Base-by-base conservation (phyloP, 2,797 vertebrate genomes). In the Atherinosoma microstoma region DNA sequence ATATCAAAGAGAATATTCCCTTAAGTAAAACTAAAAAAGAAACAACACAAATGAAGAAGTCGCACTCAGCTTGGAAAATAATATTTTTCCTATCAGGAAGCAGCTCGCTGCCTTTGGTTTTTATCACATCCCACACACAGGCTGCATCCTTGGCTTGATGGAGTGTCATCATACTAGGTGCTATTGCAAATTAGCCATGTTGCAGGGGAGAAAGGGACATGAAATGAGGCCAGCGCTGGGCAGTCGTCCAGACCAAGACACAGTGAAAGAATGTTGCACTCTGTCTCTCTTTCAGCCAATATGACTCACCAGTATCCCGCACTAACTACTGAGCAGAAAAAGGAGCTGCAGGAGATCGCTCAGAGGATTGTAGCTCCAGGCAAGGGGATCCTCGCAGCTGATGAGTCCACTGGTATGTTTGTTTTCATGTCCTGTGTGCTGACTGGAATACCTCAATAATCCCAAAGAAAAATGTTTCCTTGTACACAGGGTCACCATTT, bases 271-370 rank as follows among this genome's bases (percentile, higher is more conserved):
- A 76, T 60, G 40, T 82, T 30, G 73, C 34, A 47, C 53, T 69
- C 30, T 18, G 5, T 27, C 0, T 87, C 29, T 78, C 58, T 70
- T 83, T 76, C 73, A 92, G 91, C 70, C 81, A 88, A 70, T 82
- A 94, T 94, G 94, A 94, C 93, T 85, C 93, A 93, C 74, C 91
- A 95, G 87, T 94, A 95, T 79, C 96, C 96, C 16, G 95, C 97
- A 3, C 90, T 98, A 80, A 96, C 93, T 53, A 45, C 96, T 1
- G 96, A 96, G 89, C 97, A 97, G 95, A 98, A 98, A 93, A 98
- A 96, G 92, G 94, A 94, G 87, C 91, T 94, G 69, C 94, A 94
- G 91, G 91, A 93, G 11, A 94, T 94, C 22, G 93, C 93, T 42
- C 82, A 86, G 80, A 93, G 90, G 79, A 95, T 95, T 70, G 93